Conservation (phyloP, 1,140 invertebrate genomes). For the Danaus plexippus region DNA sequence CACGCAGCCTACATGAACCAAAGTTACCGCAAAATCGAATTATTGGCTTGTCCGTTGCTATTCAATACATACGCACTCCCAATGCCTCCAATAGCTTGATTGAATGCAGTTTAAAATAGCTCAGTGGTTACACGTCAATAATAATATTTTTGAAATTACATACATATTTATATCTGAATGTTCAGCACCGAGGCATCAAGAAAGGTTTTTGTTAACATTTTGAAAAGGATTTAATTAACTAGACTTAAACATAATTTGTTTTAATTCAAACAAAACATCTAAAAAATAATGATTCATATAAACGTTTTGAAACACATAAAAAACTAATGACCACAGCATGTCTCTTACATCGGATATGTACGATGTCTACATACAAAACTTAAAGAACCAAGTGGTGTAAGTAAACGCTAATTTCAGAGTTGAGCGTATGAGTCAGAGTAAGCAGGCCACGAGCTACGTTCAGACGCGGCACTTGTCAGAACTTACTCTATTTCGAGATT, state of each 20-base stretch:
- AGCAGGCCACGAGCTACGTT: conserved; percentile 26
- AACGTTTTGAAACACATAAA: conserved; percentile 34
- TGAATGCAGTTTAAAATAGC: conserved; percentile 23
- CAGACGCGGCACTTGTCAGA: conserved; percentile 47
- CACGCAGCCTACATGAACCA: conserved; percentile 41
- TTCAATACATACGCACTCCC: conserved; percentile 47
- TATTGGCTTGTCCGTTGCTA: conserved; percentile 45
- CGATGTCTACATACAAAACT: conserved; percentile 61
- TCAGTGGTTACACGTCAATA: conserved; percentile 6
- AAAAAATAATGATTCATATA: not conserved
- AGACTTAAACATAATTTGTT: too few species aligned
- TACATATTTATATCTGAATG: conserved; percentile 8
- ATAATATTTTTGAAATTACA: conserved; percentile 3
- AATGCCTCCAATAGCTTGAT: conserved; percentile 36
- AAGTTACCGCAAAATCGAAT: conserved; percentile 66
- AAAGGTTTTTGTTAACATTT: too few species aligned
- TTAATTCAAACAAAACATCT: too few species aligned
- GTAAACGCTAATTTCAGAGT: conserved; percentile 66
- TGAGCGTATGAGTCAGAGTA: conserved; percentile 31
- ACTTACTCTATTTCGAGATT: conserved; percentile 37
- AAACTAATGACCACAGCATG: conserved; percentile 41
- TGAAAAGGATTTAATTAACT: too few species aligned
- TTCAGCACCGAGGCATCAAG: too few species aligned
- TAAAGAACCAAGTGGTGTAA: conserved; percentile 60
- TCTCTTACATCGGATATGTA: conserved; percentile 56